Evolutionary conservation across 2,113 vertebrate genomes (phyloP), one percentile per base, ranked within the genome.

Genomic region (Oxyruncus cristatus): DNA sequence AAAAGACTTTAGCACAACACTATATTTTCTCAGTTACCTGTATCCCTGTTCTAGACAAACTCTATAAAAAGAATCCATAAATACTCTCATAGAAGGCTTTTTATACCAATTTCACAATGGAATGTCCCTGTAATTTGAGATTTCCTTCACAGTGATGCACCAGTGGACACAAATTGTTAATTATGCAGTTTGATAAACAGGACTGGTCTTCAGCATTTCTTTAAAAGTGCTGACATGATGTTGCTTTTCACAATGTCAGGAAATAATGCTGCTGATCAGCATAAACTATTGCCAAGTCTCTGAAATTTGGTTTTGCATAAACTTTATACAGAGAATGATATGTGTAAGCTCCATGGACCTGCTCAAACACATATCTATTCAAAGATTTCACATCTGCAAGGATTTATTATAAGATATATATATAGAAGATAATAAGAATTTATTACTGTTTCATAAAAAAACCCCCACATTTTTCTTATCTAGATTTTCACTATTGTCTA

Each of bases 191-290:
- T 67, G 20, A 80, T 78, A 76, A 91, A 74, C 21, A 95, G 58
- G 37, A 66, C 24, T 18, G 8, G 30, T 66, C 21, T 66, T 91
- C 71, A 88, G 71, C 53, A 79, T 70, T 95, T 96, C 55, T 85
- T 79, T 83, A 66, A 92, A 96, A 85, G 35, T 80, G 88, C 71
- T 96, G 85, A 94, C 28, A n/a, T 93, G 50, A 61, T 10, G 3
- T 41, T 83, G 35, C 50, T 91, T 86, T 87, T 52, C 20, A 58
- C 33, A 55, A 14, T 35, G 59, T 82, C 39, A 71, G 26, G 59
- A 92, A 85, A 95, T 85, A 83, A 71, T 79, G 70, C 22, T 91
- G 41, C 66, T 90, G 42, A 85, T 89, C 46, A 85, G 50, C 71
- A 66, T 39, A 82, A 88, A 39, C 49, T 61, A 79, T 33, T 89